Evolutionary conservation across 1,140 invertebrate species (phyloP).

Genomic region (Drosophila ercepeae): DNA sequence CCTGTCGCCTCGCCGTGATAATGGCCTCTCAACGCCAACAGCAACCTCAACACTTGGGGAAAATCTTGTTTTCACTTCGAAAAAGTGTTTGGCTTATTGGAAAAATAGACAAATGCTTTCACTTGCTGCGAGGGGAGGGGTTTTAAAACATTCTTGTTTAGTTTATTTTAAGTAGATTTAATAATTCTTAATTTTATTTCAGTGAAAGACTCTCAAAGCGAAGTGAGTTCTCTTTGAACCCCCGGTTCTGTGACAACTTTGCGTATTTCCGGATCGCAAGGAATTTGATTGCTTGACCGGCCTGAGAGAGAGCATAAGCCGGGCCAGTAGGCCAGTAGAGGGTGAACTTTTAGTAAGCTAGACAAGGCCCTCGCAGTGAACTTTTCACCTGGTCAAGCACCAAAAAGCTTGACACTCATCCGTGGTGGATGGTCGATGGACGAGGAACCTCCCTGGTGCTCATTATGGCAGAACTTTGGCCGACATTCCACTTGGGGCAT

Average conservation of each 20-base stretch:
- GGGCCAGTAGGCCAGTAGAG: not conserved
- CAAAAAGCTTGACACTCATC: slow-evolving; percentile 39
- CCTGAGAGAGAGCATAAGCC: not conserved
- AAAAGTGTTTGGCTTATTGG: not conserved
- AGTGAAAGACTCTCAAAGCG: slow-evolving; percentile 21
- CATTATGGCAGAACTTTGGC: slow-evolving; percentile 51
- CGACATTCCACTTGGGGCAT: slow-evolving; percentile 60
- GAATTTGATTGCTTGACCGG: slow-evolving; percentile 51
- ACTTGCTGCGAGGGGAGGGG: no score
- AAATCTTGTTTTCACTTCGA: slow-evolving; percentile 6
- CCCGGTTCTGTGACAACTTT: slow-evolving; percentile 48
- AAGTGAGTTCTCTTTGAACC: slow-evolving; percentile 8
- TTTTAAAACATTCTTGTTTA: no score
- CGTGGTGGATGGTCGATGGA: slow-evolving; percentile 8
- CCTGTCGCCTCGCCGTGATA: slow-evolving; percentile 51
- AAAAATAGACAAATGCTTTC: no score
- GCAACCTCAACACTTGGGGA: slow-evolving; percentile 20
- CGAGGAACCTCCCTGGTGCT: slow-evolving; percentile 4
- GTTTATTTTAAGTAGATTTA: no score
- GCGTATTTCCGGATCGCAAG: slow-evolving; percentile 54
- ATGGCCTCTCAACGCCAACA: slow-evolving; percentile 39
- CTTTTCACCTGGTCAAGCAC: slow-evolving; percentile 45
- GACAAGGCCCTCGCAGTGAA: slow-evolving; percentile 26
- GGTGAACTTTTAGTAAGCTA: slow-evolving; percentile 28
- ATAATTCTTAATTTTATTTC: not conserved